These are phyloP conservation scores for Caenorhabditis drosophilae DNA, from an alignment of 2,888 invertebrate species.

Conservation along the genomic window DNA sequence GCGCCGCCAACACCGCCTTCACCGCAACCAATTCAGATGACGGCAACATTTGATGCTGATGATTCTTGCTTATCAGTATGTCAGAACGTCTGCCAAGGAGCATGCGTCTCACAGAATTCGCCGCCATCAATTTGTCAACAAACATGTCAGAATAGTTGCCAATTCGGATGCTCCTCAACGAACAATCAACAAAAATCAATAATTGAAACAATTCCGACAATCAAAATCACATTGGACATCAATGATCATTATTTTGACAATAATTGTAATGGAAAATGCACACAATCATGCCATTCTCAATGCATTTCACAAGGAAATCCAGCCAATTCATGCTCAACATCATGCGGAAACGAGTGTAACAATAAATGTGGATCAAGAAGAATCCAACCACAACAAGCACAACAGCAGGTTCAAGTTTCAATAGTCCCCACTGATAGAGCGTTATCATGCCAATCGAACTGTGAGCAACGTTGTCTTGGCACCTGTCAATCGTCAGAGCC, in stretches of 20 bases:
- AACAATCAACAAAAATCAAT: conserved; percentile 16
- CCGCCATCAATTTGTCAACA: conserved; percentile 41
- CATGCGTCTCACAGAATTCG: conserved; percentile 44
- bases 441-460: conserved; percentile 36
- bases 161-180: conserved; percentile 42
- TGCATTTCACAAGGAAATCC: conserved; percentile 49
- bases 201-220: conserved; percentile 2
- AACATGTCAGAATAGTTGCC: conserved; percentile 41
- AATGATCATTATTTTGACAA: conserved; percentile 45
- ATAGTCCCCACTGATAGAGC: conserved; percentile 9
- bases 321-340: conserved; percentile 34
- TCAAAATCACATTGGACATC: conserved; percentile 46
- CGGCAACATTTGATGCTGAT: conserved; percentile 5
- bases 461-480: conserved; percentile 32
- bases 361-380: conserved; percentile 31
- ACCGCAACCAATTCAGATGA: background rate
- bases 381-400: conserved; percentile 6
- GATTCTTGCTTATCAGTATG: conserved; percentile 39
- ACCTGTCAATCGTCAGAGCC: conserved; percentile 20
- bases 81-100: conserved; percentile 46
- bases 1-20: conserved; percentile 12
- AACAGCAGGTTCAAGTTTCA: conserved; percentile 1
- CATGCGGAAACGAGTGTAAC: conserved; percentile 38
- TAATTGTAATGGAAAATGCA: conserved; percentile 43
- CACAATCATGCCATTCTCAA: conserved; percentile 47